These are phyloP conservation scores for Prolemur simus DNA, from an alignment of 2,113 vertebrate species.

Conservation along the genomic window DNA sequence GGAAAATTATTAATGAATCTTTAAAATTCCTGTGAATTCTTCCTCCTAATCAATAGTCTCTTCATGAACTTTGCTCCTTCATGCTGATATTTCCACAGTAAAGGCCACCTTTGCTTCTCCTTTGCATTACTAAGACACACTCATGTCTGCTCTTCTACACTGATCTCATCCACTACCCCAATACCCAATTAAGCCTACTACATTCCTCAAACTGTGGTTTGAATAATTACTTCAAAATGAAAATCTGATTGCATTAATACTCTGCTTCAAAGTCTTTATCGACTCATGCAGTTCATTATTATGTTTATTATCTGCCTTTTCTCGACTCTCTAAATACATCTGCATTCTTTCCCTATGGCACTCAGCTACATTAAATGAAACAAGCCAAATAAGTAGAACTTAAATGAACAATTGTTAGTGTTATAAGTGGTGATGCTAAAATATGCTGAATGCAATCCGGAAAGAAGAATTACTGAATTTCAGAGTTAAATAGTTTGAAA, in stretches of 20 bases:
- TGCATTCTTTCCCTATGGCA: neutral
- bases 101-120: neutral
- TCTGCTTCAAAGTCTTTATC: neutral
- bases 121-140: neutral
- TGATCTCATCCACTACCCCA: neutral
- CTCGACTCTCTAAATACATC: neutral
- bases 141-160: neutral
- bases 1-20: neutral
- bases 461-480: slow-evolving; percentile 37
- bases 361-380: neutral
- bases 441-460: neutral
- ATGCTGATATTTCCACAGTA: neutral
- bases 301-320: slow-evolving; percentile 28
- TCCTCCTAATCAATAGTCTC: neutral
- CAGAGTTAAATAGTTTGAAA: neutral
- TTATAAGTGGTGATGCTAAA: neutral
- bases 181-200: neutral
- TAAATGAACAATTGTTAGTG: slow-evolving; percentile 25
- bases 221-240: slow-evolving; percentile 23
- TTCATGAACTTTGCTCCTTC: neutral
- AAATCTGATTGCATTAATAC: neutral
- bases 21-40: neutral
- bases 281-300: neutral
- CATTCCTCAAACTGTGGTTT: neutral
- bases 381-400: neutral